A percentile compares a stretch with the other conserved stretches of the same genome.
Evolutionary conservation across 2,797 vertebrate species (phyloP).

Genomic region (Numenius phaeopus): DNA sequence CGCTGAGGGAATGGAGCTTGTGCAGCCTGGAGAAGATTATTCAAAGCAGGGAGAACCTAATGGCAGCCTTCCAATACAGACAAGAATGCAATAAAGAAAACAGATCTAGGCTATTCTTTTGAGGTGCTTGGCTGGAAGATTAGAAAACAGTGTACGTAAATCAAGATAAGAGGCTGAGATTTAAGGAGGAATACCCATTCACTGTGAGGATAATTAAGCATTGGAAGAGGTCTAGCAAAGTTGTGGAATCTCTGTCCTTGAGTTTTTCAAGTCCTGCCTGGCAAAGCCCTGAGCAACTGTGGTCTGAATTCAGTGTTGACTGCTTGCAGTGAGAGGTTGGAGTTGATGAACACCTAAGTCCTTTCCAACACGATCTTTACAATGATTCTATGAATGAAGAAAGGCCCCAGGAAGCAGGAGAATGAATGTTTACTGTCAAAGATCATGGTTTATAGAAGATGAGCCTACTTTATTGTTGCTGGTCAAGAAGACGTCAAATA

Average conservation of each 20-base stretch:
- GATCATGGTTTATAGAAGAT: background rate
- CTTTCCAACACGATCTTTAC: background rate
- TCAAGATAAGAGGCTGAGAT: background rate
- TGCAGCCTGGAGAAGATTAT: background rate
- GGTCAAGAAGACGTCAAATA: background rate
- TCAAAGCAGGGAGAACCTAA: background rate
- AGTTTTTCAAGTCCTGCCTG: background rate
- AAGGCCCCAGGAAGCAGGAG: background rate
- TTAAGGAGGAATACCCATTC: background rate
- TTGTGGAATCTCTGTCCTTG: background rate
- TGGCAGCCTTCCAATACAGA: background rate
- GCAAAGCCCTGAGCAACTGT: background rate
- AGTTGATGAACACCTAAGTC: background rate
- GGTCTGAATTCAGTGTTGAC: background rate
- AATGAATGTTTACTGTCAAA: background rate
- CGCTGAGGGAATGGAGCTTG: background rate
- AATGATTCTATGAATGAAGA: background rate
- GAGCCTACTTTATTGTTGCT: background rate
- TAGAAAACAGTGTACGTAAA: background rate
- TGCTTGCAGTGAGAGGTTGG: background rate
- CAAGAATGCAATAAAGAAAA: background rate
- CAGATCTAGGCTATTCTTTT: background rate
- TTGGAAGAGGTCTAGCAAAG: background rate
- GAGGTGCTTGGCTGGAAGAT: background rate
- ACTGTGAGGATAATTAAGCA: background rate